Conservation (phyloP, 53 echinoderm and acorn worm species). For the Stichopus horrens region DNA sequence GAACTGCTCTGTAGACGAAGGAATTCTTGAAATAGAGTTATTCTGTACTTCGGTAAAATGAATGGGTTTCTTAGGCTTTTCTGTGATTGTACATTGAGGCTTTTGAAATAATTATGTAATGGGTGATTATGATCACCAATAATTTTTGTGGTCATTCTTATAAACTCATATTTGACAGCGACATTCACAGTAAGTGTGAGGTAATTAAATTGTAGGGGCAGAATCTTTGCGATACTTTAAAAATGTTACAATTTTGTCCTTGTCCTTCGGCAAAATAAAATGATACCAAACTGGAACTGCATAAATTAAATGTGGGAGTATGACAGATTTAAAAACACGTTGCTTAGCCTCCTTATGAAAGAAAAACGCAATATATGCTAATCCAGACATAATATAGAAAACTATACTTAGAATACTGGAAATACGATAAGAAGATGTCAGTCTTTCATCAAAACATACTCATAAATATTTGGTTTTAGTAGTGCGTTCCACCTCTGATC, state of each 20-base stretch:
- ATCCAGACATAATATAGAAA: not conserved
- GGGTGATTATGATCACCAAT: not conserved
- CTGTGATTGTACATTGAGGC: too few species aligned
- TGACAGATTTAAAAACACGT: not conserved
- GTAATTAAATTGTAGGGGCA: not conserved
- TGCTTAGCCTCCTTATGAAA: slow-evolving; percentile 1
- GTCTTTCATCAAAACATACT: slow-evolving; percentile 1
- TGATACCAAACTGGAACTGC: slow-evolving; percentile 28
- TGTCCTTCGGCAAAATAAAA: not conserved
- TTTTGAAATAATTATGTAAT: not conserved
- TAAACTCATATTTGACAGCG: not conserved
- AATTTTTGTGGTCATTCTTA: slow-evolving; percentile 16
- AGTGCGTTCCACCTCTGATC: too few species aligned
- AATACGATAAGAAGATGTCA: not conserved
- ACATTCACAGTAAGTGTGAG: slow-evolving; percentile 1
- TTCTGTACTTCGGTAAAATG: too few species aligned
- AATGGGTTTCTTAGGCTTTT: too few species aligned
- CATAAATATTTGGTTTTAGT: not conserved
- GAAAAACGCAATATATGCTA: not conserved
- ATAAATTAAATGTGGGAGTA: not conserved
- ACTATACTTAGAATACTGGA: not conserved
- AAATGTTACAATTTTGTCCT: not conserved
- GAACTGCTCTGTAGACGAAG: too few species aligned
- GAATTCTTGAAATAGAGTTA: too few species aligned
- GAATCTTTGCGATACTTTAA: slow-evolving; percentile 17